Conservation (phyloP, 2,888 invertebrate species). For the Polyommatus iphigenia region DNA sequence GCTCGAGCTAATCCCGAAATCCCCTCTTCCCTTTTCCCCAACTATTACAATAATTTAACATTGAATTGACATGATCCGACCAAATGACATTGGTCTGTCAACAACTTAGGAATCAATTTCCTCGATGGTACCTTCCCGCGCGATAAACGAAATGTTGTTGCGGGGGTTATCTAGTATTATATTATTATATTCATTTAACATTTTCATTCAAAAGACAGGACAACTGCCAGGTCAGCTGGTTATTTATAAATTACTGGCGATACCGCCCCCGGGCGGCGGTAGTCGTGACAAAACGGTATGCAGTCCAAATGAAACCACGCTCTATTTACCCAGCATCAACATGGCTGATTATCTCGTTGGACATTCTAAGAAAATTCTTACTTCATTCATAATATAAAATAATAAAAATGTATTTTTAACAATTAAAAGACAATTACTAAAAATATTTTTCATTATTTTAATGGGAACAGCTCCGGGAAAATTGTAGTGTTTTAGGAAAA, state of each 20-base stretch:
- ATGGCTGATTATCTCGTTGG: background rate
- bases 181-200: background rate
- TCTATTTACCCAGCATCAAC: background rate
- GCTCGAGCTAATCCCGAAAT: no score
- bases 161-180: background rate
- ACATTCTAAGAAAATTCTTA: background rate
- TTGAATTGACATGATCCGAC: no score
- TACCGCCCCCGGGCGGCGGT: background rate
- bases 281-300: background rate
- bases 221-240: background rate
- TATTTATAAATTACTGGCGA: background rate
- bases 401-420: background rate
- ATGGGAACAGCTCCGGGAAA: background rate
- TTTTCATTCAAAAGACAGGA: background rate
- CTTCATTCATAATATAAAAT: background rate
- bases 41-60: no score
- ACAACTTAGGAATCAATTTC: no score
- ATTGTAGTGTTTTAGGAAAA: background rate
- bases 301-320: constrained; percentile 7
- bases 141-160: no score
- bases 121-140: no score
- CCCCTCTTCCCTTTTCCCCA: no score
- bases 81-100: no score
- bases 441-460: background rate
- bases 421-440: background rate